phyloP scores from a whole-genome alignment of 2,113 vertebrate genomes.

The Gila orcuttii region DNA sequence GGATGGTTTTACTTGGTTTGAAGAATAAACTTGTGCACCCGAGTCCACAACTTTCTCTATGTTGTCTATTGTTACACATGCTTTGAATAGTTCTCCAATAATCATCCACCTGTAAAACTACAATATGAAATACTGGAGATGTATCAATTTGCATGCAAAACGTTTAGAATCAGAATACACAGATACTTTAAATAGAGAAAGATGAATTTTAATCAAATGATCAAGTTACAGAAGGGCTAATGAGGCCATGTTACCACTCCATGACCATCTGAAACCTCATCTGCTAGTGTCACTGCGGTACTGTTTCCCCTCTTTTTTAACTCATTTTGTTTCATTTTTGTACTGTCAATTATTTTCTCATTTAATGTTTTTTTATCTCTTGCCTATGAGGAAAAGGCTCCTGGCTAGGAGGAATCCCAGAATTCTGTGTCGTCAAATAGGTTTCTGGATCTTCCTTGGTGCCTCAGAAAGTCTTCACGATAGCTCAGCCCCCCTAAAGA shows the following conservation, averaged over 20 bases:
- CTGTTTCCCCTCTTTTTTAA: background rate
- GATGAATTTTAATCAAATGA: too few species aligned
- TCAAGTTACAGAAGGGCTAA: background rate
- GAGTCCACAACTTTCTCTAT: too few species aligned
- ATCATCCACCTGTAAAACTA: too few species aligned
- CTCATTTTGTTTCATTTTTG: background rate
- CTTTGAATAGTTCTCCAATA: too few species aligned
- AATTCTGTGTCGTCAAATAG: background rate
- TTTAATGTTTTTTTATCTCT: background rate
- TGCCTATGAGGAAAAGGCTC: background rate
- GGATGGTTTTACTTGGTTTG: too few species aligned
- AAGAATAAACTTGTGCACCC: too few species aligned
- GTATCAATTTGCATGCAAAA: too few species aligned
- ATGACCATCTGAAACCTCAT: background rate
- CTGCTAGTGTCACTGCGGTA: background rate
- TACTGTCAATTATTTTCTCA: background rate
- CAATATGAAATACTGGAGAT: too few species aligned
- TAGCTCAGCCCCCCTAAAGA: conserved; percentile 44
- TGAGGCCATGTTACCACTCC: background rate
- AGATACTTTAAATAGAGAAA: too few species aligned
- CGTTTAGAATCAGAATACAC: too few species aligned
- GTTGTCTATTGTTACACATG: too few species aligned
- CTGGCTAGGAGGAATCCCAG: background rate
- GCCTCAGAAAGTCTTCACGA: conserved; percentile 31
- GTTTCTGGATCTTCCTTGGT: background rate